Conservation (phyloP, 2,888 invertebrate genomes). For the Tricholauxania praeusta region DNA sequence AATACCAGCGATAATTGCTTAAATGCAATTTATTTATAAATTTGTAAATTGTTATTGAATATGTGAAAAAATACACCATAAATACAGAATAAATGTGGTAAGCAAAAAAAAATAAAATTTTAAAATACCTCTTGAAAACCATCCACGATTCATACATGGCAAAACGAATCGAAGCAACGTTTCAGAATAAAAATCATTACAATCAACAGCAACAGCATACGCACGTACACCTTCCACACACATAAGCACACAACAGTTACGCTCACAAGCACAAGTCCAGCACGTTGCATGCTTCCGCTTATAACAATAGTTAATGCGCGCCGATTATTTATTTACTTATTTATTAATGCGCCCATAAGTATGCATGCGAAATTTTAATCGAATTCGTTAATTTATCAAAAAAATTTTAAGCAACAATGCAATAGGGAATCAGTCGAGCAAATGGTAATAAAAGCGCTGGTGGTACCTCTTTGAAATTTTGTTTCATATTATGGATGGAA, state of each 20-base stretch:
- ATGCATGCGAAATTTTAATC: slow-evolving; percentile 48
- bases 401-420: slow-evolving; percentile 2
- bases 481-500: too few relatives aligned
- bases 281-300: not conserved
- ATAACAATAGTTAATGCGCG: slow-evolving; percentile 52
- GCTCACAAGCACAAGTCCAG: not conserved
- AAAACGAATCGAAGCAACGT: not conserved
- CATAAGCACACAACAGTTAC: not conserved
- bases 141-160: too few relatives aligned
- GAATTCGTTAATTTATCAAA: slow-evolving; percentile 49
- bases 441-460: too few relatives aligned
- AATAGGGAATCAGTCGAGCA: too few relatives aligned
- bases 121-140: not conserved
- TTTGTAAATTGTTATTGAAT: slow-evolving; percentile 17
- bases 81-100: not conserved
- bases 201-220: not conserved
- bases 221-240: not conserved
- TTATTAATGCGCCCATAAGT: slow-evolving; percentile 58
- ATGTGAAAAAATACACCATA: not conserved
- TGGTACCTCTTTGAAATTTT: too few relatives aligned
- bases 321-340: slow-evolving; percentile 52
- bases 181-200: not conserved
- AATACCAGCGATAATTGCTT: slow-evolving; percentile 34
- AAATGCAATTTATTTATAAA: slow-evolving; percentile 34
- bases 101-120: not conserved